These are phyloP conservation scores for Sylvilagus bachmani DNA, from an alignment of 2,113 vertebrate genomes.

Conservation along the genomic window DNA sequence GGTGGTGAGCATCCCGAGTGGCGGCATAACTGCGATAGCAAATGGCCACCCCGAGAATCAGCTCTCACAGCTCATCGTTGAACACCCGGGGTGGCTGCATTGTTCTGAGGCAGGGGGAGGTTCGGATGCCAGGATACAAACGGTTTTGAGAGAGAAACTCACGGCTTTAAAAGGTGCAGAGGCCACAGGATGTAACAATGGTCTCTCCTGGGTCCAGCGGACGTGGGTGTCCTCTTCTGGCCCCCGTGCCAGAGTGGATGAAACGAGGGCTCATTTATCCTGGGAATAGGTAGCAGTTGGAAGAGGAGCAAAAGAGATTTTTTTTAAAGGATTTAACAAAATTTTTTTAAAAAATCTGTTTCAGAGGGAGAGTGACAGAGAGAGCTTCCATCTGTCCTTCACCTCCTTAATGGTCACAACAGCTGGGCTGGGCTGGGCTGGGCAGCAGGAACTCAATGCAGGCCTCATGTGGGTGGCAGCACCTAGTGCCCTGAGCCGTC, in stretches of 20 bases:
- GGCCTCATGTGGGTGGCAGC: too few relatives aligned
- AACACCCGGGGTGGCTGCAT: neutral
- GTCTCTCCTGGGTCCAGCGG: conserved; percentile 24
- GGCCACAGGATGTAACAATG: conserved; percentile 80
- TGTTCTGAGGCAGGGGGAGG: neutral
- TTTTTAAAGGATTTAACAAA: too few relatives aligned
- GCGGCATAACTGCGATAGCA: too few relatives aligned
- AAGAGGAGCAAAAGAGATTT: neutral
- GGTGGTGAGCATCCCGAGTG: too few relatives aligned
- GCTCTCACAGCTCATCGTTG: neutral
- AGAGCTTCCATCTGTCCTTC: too few relatives aligned
- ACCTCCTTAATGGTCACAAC: too few relatives aligned
- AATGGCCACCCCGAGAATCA: neutral
- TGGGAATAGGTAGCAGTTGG: conserved; percentile 1
- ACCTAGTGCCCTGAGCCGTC: too few relatives aligned
- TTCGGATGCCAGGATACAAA: neutral
- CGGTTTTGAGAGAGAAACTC: neutral
- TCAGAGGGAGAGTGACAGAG: too few relatives aligned
- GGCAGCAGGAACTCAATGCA: too few relatives aligned
- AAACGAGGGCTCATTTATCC: conserved; percentile 83
- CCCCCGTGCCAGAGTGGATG: conserved; percentile 80
- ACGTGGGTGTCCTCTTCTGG: conserved; percentile 48
- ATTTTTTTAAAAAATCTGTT: too few relatives aligned
- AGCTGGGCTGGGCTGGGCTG: too few relatives aligned
- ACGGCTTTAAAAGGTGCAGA: conserved; percentile 77